These are phyloP conservation scores for Diorhabda sublineata DNA, from an alignment of 1,140 invertebrate genomes.

Conservation along the genomic window DNA sequence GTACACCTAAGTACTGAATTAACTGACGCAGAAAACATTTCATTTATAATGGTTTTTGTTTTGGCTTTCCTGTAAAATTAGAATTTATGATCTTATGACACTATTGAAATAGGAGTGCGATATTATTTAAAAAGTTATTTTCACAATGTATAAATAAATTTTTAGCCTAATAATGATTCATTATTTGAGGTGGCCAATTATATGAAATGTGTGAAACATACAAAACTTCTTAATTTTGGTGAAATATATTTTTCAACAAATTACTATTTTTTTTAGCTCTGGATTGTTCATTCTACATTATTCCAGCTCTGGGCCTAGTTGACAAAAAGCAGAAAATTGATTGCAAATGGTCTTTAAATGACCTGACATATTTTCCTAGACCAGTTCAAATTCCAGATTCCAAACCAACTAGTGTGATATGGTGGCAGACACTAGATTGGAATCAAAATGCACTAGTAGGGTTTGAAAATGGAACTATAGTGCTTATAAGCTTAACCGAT, in stretches of 20 bases:
- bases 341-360: slow-evolving; percentile 56
- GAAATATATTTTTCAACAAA: not conserved
- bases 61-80: no score
- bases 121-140: no score
- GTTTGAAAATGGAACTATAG: slow-evolving; percentile 66
- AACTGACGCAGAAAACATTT: no score
- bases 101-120: no score
- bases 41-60: no score
- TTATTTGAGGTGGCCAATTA: no score
- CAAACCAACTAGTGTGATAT: slow-evolving; percentile 56
- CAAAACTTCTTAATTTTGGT: not conserved
- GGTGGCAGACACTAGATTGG: slow-evolving; percentile 67
- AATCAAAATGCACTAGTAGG: slow-evolving; percentile 66
- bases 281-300: slow-evolving; percentile 58
- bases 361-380: slow-evolving; percentile 53
- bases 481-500: slow-evolving; percentile 65
- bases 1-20: no score
- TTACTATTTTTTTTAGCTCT: slow-evolving; percentile 35
- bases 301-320: slow-evolving; percentile 57
- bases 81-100: no score
- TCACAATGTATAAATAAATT: no score
- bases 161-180: no score
- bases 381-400: slow-evolving; percentile 51
- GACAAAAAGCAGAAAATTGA: slow-evolving; percentile 53
- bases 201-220: no score